Conservation (phyloP, 2,113 vertebrate species). For the Crypturellus undulatus region DNA sequence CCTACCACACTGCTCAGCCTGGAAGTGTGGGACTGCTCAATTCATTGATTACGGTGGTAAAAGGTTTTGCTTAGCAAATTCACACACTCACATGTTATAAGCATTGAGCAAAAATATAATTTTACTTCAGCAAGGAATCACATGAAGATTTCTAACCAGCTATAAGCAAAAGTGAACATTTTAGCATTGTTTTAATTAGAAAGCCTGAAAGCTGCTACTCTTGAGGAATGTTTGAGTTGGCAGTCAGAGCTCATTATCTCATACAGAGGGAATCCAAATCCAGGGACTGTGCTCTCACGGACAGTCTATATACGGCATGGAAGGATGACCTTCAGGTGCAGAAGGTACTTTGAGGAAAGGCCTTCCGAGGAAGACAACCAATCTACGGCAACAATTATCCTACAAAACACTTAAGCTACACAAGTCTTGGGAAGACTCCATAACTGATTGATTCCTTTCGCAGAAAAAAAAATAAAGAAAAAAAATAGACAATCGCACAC, state of each 20-base stretch:
- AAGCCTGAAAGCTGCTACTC: constrained; percentile 31
- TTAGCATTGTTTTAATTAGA: constrained; percentile 59
- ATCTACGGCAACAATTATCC: neutral
- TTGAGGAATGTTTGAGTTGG: constrained; percentile 64
- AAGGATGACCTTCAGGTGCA: neutral
- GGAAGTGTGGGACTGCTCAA: neutral
- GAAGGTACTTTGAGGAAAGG: neutral
- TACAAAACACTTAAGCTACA: neutral
- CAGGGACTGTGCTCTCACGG: constrained; percentile 5
- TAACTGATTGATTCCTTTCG: neutral
- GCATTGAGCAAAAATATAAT: neutral
- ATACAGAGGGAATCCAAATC: constrained; percentile 45
- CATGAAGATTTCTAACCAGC: neutral
- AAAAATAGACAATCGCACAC: neutral
- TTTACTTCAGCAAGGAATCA: neutral
- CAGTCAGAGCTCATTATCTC: constrained; percentile 54
- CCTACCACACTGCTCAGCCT: neutral
- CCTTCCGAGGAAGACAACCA: neutral
- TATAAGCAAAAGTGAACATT: neutral
- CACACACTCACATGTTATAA: neutral
- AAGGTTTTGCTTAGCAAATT: neutral
- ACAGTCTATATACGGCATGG: neutral
- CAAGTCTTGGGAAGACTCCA: neutral
- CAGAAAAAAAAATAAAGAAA: neutral
- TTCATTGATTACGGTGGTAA: neutral